Evolutionary conservation across 2,113 vertebrate species (phyloP).

Genomic region (Crotalus helleri): DNA sequence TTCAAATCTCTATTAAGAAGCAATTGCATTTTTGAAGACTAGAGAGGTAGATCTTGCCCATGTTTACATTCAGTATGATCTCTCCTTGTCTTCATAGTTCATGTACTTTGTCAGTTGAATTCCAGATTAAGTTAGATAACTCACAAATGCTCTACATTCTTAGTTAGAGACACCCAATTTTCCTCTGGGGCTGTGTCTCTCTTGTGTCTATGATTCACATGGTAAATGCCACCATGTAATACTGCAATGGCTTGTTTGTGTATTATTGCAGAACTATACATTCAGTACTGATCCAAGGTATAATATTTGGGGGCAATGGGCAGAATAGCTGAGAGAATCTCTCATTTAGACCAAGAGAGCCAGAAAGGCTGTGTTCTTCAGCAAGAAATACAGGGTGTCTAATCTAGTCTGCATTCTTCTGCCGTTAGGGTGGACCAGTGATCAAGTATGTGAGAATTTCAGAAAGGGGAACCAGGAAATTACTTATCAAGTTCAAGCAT

Average conservation of each 20-base stretch:
- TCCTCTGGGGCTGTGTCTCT: neutral
- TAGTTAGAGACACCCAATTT: neutral
- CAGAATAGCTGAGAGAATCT: slow-evolving; percentile 22
- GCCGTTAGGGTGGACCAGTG: slow-evolving; percentile 5
- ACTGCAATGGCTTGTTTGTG: slow-evolving; percentile 29
- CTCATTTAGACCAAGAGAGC: neutral
- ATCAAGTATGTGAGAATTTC: slow-evolving; percentile 40
- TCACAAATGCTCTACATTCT: neutral
- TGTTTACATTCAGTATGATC: neutral
- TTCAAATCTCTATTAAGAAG: neutral
- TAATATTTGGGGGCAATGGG: slow-evolving; percentile 50
- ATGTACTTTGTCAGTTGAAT: neutral
- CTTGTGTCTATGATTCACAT: slow-evolving; percentile 15
- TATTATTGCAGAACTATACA: slow-evolving; percentile 61
- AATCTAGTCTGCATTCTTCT: neutral
- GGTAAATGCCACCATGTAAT: slow-evolving; percentile 34
- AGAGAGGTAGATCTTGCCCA: neutral
- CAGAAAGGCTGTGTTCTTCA: slow-evolving; percentile 20
- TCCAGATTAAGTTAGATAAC: neutral
- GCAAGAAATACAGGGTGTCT: neutral
- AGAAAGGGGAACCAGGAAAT: slow-evolving; percentile 58
- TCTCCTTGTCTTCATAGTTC: neutral
- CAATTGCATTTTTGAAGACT: neutral
- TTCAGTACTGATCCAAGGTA: slow-evolving; percentile 55
- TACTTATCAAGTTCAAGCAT: slow-evolving; percentile 58